These are phyloP conservation scores for Macropus fuliginosus DNA, from an alignment of 2,797 vertebrate species.

Conservation along the genomic window DNA sequence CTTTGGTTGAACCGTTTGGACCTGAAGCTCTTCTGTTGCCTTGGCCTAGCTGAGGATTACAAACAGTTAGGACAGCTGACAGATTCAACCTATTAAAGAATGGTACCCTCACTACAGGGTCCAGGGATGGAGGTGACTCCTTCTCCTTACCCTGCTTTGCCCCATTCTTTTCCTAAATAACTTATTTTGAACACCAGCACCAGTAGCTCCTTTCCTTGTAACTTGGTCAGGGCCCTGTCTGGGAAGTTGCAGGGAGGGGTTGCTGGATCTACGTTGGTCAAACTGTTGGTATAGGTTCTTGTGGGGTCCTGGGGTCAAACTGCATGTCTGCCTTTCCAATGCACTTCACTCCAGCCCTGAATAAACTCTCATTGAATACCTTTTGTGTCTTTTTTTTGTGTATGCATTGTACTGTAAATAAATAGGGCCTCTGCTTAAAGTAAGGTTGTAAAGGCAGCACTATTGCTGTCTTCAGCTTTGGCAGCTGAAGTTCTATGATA, in stretches of 20 bases:
- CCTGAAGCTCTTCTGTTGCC: not conserved
- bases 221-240: not conserved
- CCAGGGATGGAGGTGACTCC: not conserved
- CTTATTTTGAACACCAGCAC: slow-evolving; percentile 1
- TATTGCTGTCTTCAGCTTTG: not conserved
- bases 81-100: not conserved
- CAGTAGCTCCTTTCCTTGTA: not conserved
- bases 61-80: not conserved
- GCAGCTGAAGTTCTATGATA: not conserved
- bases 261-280: not conserved
- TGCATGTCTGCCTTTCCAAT: not conserved
- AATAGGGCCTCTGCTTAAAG: not conserved
- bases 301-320: not conserved
- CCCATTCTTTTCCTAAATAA: not conserved
- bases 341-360: not conserved
- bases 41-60: not conserved
- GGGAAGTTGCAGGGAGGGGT: not conserved
- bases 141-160: not conserved
- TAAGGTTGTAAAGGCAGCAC: not conserved
- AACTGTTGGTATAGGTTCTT: not conserved
- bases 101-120: not conserved
- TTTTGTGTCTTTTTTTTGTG: not conserved
- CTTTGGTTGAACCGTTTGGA: not conserved
- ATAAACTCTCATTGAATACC: not conserved
- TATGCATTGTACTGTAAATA: not conserved